phyloP scores from a whole-genome alignment of 1,140 invertebrate species.

The Propsilocerus akamusi region DNA sequence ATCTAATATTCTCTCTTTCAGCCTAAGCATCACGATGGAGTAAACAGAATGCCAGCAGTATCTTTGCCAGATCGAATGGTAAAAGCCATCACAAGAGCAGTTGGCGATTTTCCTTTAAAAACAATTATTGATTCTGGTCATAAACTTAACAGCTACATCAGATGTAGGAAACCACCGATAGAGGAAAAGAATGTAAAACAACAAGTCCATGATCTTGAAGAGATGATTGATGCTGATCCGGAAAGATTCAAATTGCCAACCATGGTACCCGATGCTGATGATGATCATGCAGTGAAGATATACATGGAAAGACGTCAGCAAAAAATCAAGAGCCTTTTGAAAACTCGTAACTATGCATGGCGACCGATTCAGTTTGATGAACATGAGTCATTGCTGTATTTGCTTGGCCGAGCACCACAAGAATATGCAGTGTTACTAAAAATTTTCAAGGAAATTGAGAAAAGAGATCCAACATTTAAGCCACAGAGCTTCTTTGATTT shows the following conservation, averaged over 20 bases:
- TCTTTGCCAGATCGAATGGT: neutral
- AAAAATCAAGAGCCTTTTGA: slow-evolving; percentile 23
- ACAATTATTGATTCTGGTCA: neutral
- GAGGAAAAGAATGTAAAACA: neutral
- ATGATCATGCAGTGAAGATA: slow-evolving; percentile 14
- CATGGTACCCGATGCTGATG: slow-evolving; percentile 5
- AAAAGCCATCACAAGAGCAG: neutral
- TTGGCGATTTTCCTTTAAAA: neutral
- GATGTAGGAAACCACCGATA: neutral
- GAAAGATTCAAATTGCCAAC: neutral
- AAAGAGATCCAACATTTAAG: slow-evolving; percentile 40
- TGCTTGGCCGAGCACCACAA: slow-evolving; percentile 40
- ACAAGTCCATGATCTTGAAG: neutral
- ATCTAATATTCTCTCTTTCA: neutral
- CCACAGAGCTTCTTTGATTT: slow-evolving; percentile 72
- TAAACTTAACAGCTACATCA: neutral
- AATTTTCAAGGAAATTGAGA: slow-evolving; percentile 56
- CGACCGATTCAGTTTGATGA: slow-evolving; percentile 45
- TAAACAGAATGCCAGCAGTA: neutral
- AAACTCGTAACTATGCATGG: slow-evolving; percentile 45
- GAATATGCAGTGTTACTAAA: slow-evolving; percentile 55
- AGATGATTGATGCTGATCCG: neutral
- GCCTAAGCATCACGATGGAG: neutral
- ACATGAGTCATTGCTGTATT: slow-evolving; percentile 42
- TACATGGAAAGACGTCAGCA: slow-evolving; percentile 20